Evolutionary conservation across 2,113 vertebrate species (phyloP), one percentile per base, ranked within the genome.

Genomic region (Gobio gobio): DNA sequence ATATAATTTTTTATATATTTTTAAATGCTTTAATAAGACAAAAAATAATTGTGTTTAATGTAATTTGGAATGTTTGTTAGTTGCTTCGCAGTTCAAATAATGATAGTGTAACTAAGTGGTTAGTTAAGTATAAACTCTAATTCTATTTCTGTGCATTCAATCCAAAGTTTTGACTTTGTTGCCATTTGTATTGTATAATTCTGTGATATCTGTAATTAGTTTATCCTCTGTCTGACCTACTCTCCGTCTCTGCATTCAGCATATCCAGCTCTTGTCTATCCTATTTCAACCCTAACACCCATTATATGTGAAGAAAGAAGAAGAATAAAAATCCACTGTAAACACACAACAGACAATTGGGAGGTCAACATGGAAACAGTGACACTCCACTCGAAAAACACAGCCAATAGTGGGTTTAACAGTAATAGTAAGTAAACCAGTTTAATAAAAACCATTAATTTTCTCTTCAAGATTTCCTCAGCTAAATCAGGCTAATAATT

Each of bases 401-500:
- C 77, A 45, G 4, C 58, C 14, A 40, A 47, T 63, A 63, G 36
- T 26, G 64, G 78, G 3, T 63, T 12, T 43, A 79, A n/a, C 59
- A 63, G 2, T 79, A 61, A 78, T 33, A 56, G 49, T 22, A 78
- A 63, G 22, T 63, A 1, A 63, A 26, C 5, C 13, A 26, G 36
- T 79, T 79, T 79, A 61, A 59, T 59, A 61, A 78, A 56, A 59
- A 59, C 4, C 58, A 24, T 78, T 78, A 4, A 22, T 61, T 43
- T 78, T 59, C 26, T 43, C n/a, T 29, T 18, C 74, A 77, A 56
- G 2, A 16, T 43, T 63, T 26, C 51, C n/a, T 45, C 36, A 36
- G 5, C 12, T 26, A 79, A 45, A 79, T 45, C n/a, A 24, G 33
- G 14, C 77, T 63, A 79, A 79, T 63, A 79, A 79, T 78, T 78